These are phyloP conservation scores for Girardia tigrina DNA, from an alignment of 2,888 invertebrate species.

Conservation along the genomic window DNA sequence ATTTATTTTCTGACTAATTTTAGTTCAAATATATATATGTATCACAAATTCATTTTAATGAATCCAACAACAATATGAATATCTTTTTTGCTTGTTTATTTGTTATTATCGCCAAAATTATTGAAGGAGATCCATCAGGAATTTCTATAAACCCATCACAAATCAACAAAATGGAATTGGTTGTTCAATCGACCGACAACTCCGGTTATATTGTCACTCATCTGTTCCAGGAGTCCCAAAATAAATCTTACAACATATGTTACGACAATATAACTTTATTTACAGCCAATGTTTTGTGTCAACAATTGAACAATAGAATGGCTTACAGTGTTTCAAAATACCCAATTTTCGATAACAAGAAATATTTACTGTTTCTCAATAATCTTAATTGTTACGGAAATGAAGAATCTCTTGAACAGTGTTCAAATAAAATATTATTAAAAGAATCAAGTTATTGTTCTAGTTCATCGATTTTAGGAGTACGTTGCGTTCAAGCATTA, in stretches of 20 bases:
- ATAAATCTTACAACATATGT: not conserved
- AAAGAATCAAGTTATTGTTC: not conserved
- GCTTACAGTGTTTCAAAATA: not conserved
- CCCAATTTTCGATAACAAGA: not conserved
- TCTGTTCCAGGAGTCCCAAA: too few relatives aligned
- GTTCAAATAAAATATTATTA: not conserved
- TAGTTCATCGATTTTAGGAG: not conserved
- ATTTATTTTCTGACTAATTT: too few relatives aligned
- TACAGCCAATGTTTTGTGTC: conserved; percentile 5
- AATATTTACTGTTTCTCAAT: not conserved
- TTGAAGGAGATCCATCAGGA: too few relatives aligned
- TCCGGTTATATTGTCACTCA: too few relatives aligned
- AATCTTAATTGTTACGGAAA: not conserved
- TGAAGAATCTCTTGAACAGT: not conserved
- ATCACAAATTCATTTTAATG: too few relatives aligned
- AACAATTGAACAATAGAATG: conserved; percentile 1
- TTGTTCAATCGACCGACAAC: too few relatives aligned
- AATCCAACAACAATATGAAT: too few relatives aligned
- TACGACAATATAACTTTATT: not conserved
- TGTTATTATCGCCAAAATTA: too few relatives aligned
- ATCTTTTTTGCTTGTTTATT: too few relatives aligned
- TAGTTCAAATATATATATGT: too few relatives aligned
- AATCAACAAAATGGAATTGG: too few relatives aligned
- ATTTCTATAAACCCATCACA: too few relatives aligned
- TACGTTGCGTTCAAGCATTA: conserved; percentile 38